These are phyloP conservation scores for Nycticryphes semicollaris DNA, from an alignment of 2,113 vertebrate species.

Conservation along the genomic window DNA sequence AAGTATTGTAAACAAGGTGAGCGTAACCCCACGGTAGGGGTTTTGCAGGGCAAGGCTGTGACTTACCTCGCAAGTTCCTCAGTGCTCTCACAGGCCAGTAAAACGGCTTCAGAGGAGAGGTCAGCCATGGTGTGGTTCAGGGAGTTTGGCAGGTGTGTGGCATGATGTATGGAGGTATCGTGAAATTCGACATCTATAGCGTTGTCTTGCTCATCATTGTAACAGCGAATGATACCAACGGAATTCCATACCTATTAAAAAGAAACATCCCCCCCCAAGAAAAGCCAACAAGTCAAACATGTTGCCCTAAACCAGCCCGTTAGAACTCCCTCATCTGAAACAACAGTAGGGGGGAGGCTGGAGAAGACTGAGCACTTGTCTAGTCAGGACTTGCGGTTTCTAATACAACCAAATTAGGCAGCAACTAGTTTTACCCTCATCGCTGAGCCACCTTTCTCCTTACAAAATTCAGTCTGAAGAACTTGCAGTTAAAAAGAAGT, in stretches of 20 bases:
- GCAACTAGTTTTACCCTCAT: neutral
- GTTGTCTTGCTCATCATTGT: constrained; percentile 95
- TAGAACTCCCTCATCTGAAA: neutral
- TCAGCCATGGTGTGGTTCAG: constrained; percentile 89
- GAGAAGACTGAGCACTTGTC: neutral
- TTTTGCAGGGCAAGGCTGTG: neutral
- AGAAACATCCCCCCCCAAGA: neutral
- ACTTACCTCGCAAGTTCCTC: constrained; percentile 89
- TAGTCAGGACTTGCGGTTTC: neutral
- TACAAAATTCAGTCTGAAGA: neutral
- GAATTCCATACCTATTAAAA: constrained; percentile 92
- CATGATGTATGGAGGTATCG: constrained; percentile 90
- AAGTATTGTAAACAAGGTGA: neutral
- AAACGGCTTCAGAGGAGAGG: constrained; percentile 88
- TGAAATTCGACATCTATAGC: constrained; percentile 96
- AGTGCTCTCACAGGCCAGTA: constrained; percentile 87
- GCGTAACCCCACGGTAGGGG: rapidly evolving
- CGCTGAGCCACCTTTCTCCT: neutral
- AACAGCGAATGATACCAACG: constrained; percentile 89
- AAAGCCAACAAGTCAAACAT: neutral
- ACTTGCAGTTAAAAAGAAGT: neutral
- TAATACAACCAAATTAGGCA: neutral
- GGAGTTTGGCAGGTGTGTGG: constrained; percentile 91
- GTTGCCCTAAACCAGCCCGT: neutral
- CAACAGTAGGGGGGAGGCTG: neutral